Evolutionary conservation across 1,140 invertebrate species (phyloP), one percentile per base, ranked within the genome.

Genomic region (Drosophila teissieri): DNA sequence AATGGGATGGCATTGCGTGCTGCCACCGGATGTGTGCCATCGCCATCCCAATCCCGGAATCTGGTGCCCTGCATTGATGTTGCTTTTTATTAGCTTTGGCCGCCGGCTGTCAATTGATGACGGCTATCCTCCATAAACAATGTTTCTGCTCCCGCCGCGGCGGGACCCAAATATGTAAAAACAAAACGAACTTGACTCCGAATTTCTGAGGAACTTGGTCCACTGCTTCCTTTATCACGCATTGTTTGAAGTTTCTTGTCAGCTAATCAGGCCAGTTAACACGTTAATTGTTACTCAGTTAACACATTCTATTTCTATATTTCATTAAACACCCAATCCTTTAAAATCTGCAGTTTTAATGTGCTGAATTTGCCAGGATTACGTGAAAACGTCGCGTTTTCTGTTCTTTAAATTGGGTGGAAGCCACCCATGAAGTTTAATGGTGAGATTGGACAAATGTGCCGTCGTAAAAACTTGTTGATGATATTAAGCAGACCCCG

Each of bases 31-130:
- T 83, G 75, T 60, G 76, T 72, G 65, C 65, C 54, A 54, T 52
- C 12, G 15, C 52, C 55, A 36, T 39, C 61, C 58, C 55, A 42
- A 15, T 54, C 34, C 24, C 24, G 34, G 39, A 53, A 64, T 49
- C 53, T 49, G 58, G 52, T 31, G 31, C 68, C 67, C 36, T 49
- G 49, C 68, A 80, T 85, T 80, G 68, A 85, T 85, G 82, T 78
- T 63, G 62, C 49, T 65, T 85, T 85, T 84, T 84, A 85, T 85
- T 84, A 85, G 81, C 81, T 85, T 63, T 76, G 49, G 73, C 81
- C 81, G 78, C 68, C 77, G 81, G 77, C 65, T 65, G 63, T n/a
- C 73, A 77, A 77, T 76, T 77, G 73, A 77, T 40, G 73, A 53
- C 19, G 34, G 12, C 31, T 62, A 40, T 53, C 49, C 49, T 49